phyloP scores from a whole-genome alignment of 30 jellyfish, hydroid and myxozoan genomes.

The Catostylus mosaicus region DNA sequence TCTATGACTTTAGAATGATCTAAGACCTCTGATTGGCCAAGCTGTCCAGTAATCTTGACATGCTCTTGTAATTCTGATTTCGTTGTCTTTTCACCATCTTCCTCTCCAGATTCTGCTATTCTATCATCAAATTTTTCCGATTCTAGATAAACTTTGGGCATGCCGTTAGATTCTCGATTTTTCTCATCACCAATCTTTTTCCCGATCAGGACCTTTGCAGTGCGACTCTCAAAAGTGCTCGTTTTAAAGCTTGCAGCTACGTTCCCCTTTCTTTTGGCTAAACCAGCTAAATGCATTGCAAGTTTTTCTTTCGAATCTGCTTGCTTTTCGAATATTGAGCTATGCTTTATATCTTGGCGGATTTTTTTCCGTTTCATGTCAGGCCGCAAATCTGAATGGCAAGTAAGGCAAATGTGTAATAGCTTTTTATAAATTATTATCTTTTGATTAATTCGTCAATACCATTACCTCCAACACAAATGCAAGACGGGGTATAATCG shows the following conservation, averaged over 20 bases:
- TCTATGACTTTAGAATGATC: neutral
- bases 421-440: too few relatives aligned
- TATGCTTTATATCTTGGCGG: constrained; percentile 48
- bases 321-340: constrained; percentile 45
- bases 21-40: neutral
- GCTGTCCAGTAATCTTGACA: too few relatives aligned
- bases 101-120: too few relatives aligned
- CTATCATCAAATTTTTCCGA: too few relatives aligned
- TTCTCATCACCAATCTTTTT: constrained; percentile 1
- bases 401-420: too few relatives aligned
- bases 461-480: too few relatives aligned
- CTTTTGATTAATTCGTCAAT: too few relatives aligned
- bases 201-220: neutral
- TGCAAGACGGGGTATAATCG: too few relatives aligned
- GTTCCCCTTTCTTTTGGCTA: constrained; percentile 25
- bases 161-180: too few relatives aligned
- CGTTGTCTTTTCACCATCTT: too few relatives aligned
- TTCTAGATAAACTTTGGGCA: too few relatives aligned
- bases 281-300: constrained; percentile 57
- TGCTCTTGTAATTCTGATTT: too few relatives aligned
- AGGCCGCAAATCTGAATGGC: constrained; percentile 61
- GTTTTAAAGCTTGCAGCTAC: neutral
- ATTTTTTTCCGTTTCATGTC: constrained; percentile 48
- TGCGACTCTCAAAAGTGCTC: neutral
- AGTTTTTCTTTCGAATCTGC: constrained; percentile 23